Evolutionary conservation across 2,797 vertebrate genomes (phyloP).

Genomic region (Dendrocincla fuliginosa): DNA sequence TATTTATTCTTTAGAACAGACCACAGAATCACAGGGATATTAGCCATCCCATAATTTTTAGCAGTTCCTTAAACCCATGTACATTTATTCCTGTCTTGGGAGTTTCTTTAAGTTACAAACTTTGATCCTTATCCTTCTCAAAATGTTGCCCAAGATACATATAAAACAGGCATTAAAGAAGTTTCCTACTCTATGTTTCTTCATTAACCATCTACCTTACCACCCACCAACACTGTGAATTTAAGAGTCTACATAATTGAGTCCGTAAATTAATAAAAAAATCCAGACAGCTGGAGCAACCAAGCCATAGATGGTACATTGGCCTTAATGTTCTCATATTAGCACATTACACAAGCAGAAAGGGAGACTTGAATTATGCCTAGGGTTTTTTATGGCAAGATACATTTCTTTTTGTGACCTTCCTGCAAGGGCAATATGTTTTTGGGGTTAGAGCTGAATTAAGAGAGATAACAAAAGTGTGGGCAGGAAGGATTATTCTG

Average conservation of each 20-base stretch:
- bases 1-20: constrained; percentile 71
- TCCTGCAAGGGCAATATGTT: constrained; percentile 41
- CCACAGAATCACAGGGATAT: constrained; percentile 69
- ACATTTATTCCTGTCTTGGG: constrained; percentile 64
- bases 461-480: constrained; percentile 54
- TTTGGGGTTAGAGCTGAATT: constrained; percentile 47
- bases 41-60: constrained; percentile 76
- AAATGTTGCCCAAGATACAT: constrained; percentile 73
- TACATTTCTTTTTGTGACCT: constrained; percentile 64
- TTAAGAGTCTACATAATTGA: constrained; percentile 76
- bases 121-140: constrained; percentile 74
- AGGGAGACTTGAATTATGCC: constrained; percentile 66
- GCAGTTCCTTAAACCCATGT: constrained; percentile 62
- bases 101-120: constrained; percentile 70
- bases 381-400: not conserved
- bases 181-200: constrained; percentile 75
- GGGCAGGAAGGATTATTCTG: constrained; percentile 59
- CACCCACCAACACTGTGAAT: constrained; percentile 73
- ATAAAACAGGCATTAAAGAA: constrained; percentile 77
- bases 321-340: constrained; percentile 72
- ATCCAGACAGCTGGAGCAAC: constrained; percentile 65
- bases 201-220: constrained; percentile 75
- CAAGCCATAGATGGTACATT: constrained; percentile 50
- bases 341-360: constrained; percentile 75
- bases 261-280: constrained; percentile 75